These are phyloP conservation scores for Phocides pigmalion DNA, from an alignment of 1,140 invertebrate genomes.

Conservation along the genomic window DNA sequence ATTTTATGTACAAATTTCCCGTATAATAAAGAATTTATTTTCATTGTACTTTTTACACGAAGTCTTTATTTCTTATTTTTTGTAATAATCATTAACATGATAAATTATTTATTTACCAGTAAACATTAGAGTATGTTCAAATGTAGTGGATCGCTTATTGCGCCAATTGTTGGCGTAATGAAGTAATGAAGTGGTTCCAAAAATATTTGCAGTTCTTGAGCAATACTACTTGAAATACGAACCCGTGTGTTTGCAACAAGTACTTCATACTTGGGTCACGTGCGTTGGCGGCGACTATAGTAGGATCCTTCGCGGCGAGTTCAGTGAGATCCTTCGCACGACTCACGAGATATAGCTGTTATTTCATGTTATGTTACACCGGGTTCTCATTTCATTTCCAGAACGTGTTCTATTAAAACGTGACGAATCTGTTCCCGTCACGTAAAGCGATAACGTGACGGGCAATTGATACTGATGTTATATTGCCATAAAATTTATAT, in stretches of 20 bases:
- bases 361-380: slow-evolving; percentile 30
- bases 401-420: slow-evolving; percentile 43
- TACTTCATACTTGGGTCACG: slow-evolving; percentile 51
- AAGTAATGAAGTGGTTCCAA: too few species aligned
- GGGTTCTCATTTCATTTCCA: slow-evolving; percentile 36
- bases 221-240: slow-evolving; percentile 15
- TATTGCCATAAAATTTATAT: not conserved
- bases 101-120: too few species aligned
- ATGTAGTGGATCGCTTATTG: too few species aligned
- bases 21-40: too few species aligned
- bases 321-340: slow-evolving; percentile 47
- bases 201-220: too few species aligned
- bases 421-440: slow-evolving; percentile 34
- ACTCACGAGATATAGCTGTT: slow-evolving; percentile 36
- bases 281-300: slow-evolving; percentile 47
- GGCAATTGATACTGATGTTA: slow-evolving; percentile 12
- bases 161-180: too few species aligned
- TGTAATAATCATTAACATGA: too few species aligned
- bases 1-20: too few species aligned
- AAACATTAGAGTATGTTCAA: too few species aligned
- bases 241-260: slow-evolving; percentile 41
- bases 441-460: slow-evolving; percentile 21
- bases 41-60: too few species aligned
- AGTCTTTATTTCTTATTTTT: too few species aligned
- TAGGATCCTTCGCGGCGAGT: slow-evolving; percentile 43